A percentile compares a stretch with the other conserved stretches of the same genome.
Evolutionary conservation across 2,888 invertebrate genomes (phyloP).

Genomic region (Brachyptera risi): DNA sequence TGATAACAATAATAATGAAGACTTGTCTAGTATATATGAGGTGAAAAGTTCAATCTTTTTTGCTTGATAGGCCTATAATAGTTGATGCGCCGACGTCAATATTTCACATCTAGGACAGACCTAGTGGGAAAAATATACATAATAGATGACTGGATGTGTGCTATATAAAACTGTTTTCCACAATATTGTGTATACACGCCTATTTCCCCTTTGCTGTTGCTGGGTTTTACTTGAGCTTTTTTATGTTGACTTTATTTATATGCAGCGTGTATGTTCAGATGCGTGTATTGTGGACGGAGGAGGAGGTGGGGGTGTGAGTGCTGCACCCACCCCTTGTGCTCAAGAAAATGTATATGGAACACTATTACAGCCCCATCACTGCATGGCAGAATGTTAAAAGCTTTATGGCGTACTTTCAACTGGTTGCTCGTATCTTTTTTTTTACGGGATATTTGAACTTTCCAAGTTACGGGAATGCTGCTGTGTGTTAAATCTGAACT

Average conservation of each 20-base stretch:
- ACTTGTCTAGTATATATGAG: too few relatives aligned
- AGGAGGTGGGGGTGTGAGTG: not conserved
- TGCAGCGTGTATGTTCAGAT: not conserved
- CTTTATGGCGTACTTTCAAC: conserved; percentile 4
- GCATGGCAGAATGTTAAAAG: not conserved
- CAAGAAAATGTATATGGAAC: conserved; percentile 1
- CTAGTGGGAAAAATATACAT: not conserved
- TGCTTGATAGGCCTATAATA: not conserved
- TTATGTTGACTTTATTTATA: not conserved
- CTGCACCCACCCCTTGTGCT: not conserved
- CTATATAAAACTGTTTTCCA: not conserved
- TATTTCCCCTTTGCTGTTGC: not conserved
- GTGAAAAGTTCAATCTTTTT: not conserved
- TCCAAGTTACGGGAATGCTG: too few relatives aligned
- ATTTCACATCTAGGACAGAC: not conserved
- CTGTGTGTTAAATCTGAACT: too few relatives aligned
- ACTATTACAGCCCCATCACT: not conserved
- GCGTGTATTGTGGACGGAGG: conserved; percentile 5
- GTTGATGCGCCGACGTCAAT: not conserved
- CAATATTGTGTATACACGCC: not conserved
- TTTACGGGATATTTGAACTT: too few relatives aligned
- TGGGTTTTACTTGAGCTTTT: not conserved
- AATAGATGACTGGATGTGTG: not conserved
- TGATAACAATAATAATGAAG: too few relatives aligned
- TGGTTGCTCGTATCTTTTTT: too few relatives aligned